Base-by-base conservation (phyloP, 2,797 vertebrate genomes). In the Alfaro cultratus region DNA sequence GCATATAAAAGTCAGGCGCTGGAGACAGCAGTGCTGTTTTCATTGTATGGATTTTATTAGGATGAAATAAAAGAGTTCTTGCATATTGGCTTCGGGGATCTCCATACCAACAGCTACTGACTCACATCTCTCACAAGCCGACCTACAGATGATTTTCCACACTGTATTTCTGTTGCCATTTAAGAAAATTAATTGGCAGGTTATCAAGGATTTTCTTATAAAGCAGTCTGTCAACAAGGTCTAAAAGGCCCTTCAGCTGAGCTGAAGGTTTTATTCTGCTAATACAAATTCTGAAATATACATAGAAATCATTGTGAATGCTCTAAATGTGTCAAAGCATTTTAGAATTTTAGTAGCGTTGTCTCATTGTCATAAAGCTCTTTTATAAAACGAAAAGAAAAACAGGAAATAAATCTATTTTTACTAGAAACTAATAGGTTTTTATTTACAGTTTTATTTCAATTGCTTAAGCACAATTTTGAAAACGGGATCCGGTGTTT, bases 361-460 rank as follows among this genome's bases (percentile, higher is more conserved):
- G 0, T 83, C 78, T 80, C 60, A 77, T 64, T 57, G 75, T 3
- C 26, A 83, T 76, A 88, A 84, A 85, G 57, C 53, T 68, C 72
- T 83, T 43, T 79, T 80, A 39, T 86, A 73, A 82, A 80, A 81
- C 84, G 49, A 83, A 81, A 86, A 75, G 80, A 80, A 62, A 86
- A 13, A 74, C 46, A n/a, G 1, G 71, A 51, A 57, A 26, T 51
- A 49, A 71, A 80, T 34, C 13, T 79, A 75, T 68, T 79, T 89
- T 82, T 77, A 80, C 81, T 74, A 75, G 70, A 45, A 41, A 68
- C 73, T 78, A 80, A 83, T 70, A 86, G 78, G 73, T 80, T 89
- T 90, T 82, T 76, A 73, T 86, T 89, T 81, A 82, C 78, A 8
- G 49, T 23, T 51, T 51, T 51, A 21, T 23, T 23, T 51, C 5